phyloP scores from a whole-genome alignment of 2,797 vertebrate genomes.

The Sphaeramia orbicularis region DNA sequence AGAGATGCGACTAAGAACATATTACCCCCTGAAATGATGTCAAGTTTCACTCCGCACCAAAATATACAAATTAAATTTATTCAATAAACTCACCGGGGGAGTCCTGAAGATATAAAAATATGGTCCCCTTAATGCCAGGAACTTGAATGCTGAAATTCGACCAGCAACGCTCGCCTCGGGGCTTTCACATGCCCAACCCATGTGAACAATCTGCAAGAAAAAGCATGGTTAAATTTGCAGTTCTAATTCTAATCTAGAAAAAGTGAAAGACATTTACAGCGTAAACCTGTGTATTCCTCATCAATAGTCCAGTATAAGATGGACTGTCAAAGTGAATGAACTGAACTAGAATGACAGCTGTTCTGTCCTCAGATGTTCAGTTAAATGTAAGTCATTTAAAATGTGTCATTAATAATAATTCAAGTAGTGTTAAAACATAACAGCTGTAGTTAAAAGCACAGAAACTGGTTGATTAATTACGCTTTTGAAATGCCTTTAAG shows the following conservation, averaged over 20 bases:
- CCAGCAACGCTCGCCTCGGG: constrained; percentile 80
- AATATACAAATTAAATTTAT: neutral
- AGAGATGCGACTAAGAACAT: neutral
- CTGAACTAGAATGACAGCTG: constrained; percentile 4
- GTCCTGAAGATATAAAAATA: constrained; percentile 90
- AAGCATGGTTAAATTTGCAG: constrained; percentile 55
- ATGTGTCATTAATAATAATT: too few species aligned
- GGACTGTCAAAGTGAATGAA: constrained; percentile 8
- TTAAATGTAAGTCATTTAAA: too few species aligned
- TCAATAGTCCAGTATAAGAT: neutral
- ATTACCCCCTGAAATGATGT: constrained; percentile 12
- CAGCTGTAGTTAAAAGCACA: too few species aligned
- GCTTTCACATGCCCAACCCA: constrained; percentile 94
- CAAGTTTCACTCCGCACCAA: neutral
- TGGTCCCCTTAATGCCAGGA: constrained; percentile 92
- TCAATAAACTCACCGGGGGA: constrained; percentile 86
- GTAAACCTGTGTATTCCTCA: neutral
- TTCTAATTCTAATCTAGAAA: neutral
- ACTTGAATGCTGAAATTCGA: constrained; percentile 86
- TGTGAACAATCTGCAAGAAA: constrained; percentile 90
- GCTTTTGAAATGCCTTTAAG: too few species aligned
- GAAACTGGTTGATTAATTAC: too few species aligned
- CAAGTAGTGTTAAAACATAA: too few species aligned
- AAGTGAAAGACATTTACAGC: neutral
- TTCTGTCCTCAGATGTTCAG: too few species aligned